Conservation (phyloP, 2,888 invertebrate genomes). For the Hirtodrosophila alboralis region DNA sequence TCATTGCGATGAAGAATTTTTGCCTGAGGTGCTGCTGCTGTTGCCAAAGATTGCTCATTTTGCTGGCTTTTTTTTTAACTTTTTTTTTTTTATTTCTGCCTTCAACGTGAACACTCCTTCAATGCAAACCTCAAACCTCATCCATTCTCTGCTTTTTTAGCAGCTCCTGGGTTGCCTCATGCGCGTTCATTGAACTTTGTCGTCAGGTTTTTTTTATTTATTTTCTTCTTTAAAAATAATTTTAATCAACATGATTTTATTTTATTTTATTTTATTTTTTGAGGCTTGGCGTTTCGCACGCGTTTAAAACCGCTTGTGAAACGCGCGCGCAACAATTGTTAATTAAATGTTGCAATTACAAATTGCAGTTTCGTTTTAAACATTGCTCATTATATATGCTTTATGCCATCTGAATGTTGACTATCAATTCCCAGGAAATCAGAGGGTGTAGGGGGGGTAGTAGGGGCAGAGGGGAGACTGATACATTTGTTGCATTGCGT, state of each 20-base stretch:
- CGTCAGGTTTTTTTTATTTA: conserved; percentile 30
- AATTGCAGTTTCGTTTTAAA: conserved; percentile 60
- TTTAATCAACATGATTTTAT: conserved; percentile 15
- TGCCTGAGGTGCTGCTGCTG: no score
- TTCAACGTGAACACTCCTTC: no score
- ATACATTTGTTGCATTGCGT: conserved; percentile 31
- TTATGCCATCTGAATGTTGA: conserved; percentile 23
- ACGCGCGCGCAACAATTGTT: conserved; percentile 31
- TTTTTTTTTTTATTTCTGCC: no score
- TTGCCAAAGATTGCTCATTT: no score
- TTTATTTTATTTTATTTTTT: not conserved
- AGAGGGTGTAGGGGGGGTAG: not conserved
- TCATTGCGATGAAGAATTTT: conserved; percentile 42
- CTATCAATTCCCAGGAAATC: conserved; percentile 33
- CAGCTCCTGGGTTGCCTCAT: conserved; percentile 44
- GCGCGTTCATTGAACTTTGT: conserved; percentile 71
- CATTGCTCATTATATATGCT: conserved; percentile 61
- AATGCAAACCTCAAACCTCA: conserved; percentile 5
- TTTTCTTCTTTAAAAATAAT: conserved; percentile 42
- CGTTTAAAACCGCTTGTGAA: conserved; percentile 24
- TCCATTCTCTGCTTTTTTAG: conserved; percentile 19
- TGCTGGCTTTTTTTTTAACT: conserved; percentile 15
- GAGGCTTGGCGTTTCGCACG: conserved; percentile 26
- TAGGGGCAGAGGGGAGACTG: not conserved
- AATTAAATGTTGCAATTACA: conserved; percentile 63